Base-by-base conservation (phyloP, 2,113 vertebrate genomes). In the Psettodes erumei region DNA sequence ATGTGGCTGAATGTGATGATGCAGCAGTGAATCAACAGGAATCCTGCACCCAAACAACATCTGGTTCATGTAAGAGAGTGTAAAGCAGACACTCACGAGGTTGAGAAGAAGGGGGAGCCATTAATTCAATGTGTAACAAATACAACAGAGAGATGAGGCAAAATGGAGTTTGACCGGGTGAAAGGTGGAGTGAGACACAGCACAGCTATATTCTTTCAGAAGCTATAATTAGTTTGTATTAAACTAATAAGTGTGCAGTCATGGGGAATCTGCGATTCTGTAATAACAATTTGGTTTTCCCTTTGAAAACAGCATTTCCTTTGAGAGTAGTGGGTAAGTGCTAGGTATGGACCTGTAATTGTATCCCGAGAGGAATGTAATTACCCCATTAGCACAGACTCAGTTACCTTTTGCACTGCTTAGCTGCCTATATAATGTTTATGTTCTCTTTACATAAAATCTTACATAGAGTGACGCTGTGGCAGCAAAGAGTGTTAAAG, bases 301-400 rank as follows among this genome's bases (percentile, higher is more conserved):
- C 85, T 86, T 86, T 79, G 63, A 86, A 89, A 88, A 81, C 77
- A 75, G 51, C 16, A 32, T 76, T 83, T 80, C 74, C 77, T 89
- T 86, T 89, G 76, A 88, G 78, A 72, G 78, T 21, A 74, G 71
- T 82, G 84, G 79, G 76, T 92, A 91, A 90, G 74, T 88, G 62
- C 61, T 72, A 54, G 83, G 63, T 88, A 73, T 59, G 63, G 82
- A 56, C 68, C 77, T 76, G 79, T 91, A 90, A 91, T 92, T 88
- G 78, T 73, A 87, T 76, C 71, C 73, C 75, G 38, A 27, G 28
- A 87, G 70, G 55, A 90, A 83, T 81, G 74, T 91, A 89, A 90
- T 90, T 84, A 90, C 86, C 72, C 81, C 79, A 88, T 91, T 88
- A 90, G 83, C 18, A 68, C 47, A 76, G 48, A 74, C 65, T 79